Evolutionary conservation across 2,113 vertebrate genomes (phyloP).

Genomic region (Strix uralensis): DNA sequence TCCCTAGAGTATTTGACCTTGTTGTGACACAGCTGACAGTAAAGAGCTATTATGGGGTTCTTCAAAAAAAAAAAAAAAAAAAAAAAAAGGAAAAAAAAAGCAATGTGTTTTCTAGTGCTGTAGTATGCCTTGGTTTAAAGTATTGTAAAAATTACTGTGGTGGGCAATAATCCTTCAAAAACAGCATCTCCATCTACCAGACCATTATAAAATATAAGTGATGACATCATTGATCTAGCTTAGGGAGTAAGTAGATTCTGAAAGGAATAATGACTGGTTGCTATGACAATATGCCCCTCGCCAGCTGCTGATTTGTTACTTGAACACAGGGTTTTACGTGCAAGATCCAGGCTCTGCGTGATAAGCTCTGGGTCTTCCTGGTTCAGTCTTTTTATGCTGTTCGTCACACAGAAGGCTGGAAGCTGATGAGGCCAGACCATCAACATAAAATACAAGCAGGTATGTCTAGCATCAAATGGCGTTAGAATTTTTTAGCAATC

Average conservation of each 20-base stretch:
- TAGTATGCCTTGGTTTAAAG: conserved; percentile 42
- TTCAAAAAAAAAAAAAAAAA: neutral
- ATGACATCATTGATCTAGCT: conserved; percentile 90
- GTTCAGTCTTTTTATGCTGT: conserved; percentile 94
- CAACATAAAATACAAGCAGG: conserved; percentile 89
- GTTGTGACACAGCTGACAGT: conserved; percentile 73
- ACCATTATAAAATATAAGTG: conserved; percentile 75
- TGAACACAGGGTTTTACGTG: conserved; percentile 88
- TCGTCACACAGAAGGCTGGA: conserved; percentile 93
- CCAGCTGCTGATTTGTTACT: conserved; percentile 98
- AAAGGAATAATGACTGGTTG: conserved; percentile 91
- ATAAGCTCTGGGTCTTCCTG: conserved; percentile 93
- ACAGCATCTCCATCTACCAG: conserved; percentile 52
- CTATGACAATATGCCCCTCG: conserved; percentile 91
- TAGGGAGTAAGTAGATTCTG: conserved; percentile 85
- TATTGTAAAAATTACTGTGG: conserved; percentile 53
- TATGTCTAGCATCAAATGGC: conserved; percentile 62
- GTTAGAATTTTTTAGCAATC: neutral
- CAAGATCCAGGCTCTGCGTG: conserved; percentile 82
- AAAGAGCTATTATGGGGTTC: conserved; percentile 57
- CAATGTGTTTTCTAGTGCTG: conserved; percentile 50
- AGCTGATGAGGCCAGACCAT: conserved; percentile 82
- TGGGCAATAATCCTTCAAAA: conserved; percentile 66
- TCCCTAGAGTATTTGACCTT: conserved; percentile 78
- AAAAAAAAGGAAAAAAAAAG: neutral